Percentiles rank a stretch among this genome's conserved stretches.
Evolutionary conservation across 2,888 invertebrate genomes (phyloP).

Genomic region (Artemia sp.): DNA sequence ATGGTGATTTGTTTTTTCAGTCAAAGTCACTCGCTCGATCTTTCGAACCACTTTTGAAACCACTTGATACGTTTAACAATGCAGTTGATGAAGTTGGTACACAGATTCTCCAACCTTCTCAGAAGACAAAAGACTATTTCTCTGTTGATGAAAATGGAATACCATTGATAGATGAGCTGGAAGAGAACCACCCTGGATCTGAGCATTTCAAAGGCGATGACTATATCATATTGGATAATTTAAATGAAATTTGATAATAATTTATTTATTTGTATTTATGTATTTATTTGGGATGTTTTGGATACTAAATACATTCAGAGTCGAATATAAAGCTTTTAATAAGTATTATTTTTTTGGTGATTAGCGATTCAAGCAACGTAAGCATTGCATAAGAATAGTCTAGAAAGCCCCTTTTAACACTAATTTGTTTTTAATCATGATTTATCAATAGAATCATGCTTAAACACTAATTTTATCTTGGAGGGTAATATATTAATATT

Average conservation of each 20-base stretch:
- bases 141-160: background rate
- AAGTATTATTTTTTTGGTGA: too few relatives aligned
- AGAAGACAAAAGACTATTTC: conserved; percentile 4
- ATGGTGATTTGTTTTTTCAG: background rate
- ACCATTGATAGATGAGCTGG: background rate
- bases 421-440: too few relatives aligned
- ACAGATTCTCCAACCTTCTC: conserved; percentile 1
- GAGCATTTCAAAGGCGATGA: conserved; percentile 15
- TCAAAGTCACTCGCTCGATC: background rate
- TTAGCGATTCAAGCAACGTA: too few relatives aligned
- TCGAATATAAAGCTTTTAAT: too few relatives aligned
- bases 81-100: background rate
- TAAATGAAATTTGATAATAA: background rate
- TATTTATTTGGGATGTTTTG: background rate
- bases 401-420: too few relatives aligned
- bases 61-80: background rate
- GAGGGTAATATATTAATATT: too few relatives aligned
- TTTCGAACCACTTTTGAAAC: background rate
- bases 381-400: too few relatives aligned
- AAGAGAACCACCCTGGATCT: background rate
- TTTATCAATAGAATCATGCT: too few relatives aligned
- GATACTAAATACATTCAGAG: too few relatives aligned
- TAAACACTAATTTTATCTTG: too few relatives aligned
- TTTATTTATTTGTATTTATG: background rate
- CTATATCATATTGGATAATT: conserved; percentile 4